phyloP scores from a whole-genome alignment of 2,797 vertebrate species.

The Helarctos malayanus region DNA sequence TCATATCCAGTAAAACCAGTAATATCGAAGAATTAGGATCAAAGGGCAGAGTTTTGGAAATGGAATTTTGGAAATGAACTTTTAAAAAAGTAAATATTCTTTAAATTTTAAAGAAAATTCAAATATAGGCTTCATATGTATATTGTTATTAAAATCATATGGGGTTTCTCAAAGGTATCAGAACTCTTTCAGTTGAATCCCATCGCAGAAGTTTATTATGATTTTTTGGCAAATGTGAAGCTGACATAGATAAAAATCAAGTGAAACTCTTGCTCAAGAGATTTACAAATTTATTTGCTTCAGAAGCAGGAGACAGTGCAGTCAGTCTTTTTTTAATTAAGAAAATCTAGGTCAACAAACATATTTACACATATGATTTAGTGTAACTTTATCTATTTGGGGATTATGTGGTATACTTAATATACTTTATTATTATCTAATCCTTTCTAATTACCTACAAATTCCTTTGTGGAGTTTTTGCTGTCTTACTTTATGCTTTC shows the following conservation, averaged over 20 bases:
- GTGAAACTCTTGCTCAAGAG: constrained; percentile 30
- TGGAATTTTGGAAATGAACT: neutral
- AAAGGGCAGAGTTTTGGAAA: neutral
- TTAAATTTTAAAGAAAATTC: constrained; percentile 17
- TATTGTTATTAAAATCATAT: neutral
- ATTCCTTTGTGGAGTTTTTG: neutral
- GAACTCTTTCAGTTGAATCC: neutral
- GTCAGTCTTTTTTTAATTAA: constrained; percentile 59
- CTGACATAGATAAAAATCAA: constrained; percentile 26
- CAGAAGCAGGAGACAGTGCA: neutral
- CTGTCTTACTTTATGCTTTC: neutral
- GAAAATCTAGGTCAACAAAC: constrained; percentile 63
- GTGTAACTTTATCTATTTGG: neutral
- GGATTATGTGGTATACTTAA: neutral
- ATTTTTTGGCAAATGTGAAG: constrained; percentile 40
- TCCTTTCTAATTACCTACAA: constrained; percentile 24
- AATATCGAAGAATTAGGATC: neutral
- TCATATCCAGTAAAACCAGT: neutral
- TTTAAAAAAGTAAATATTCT: neutral
- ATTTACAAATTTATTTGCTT: constrained; percentile 47
- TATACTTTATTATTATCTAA: constrained; percentile 50
- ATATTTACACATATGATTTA: constrained; percentile 46
- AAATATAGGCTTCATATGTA: neutral
- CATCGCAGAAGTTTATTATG: neutral
- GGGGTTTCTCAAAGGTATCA: neutral